Base-by-base conservation (phyloP, 2,888 invertebrate genomes). In the Priocnemis perturbator region DNA sequence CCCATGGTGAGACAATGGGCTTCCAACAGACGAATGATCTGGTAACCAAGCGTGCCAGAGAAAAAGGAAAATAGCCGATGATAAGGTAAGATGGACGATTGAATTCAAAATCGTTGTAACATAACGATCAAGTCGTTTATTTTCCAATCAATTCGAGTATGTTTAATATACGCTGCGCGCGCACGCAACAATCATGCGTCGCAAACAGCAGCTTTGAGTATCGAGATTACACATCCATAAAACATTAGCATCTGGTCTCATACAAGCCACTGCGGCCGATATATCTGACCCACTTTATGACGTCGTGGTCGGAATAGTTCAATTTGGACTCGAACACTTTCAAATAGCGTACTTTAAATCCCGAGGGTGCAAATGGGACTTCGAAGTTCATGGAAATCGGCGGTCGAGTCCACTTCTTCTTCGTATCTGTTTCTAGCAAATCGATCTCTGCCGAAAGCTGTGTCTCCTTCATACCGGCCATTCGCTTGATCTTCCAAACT, bases 321-420 rank as follows among this genome's bases (percentile, higher is more conserved):
- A 99, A 92, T 89, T 99, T 99, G 0, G 99, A 97, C 90, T 99
- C 99, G 86, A 99, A 99, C 74, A 99, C 99, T 90, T 99, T 99
- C 86, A 99, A 91, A 90, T 99, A 99, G 50, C 99, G 95, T 69
- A 99, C 99, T 92, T 99, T 99, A 90, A 99, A 98, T 0, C 99
- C 99, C 61, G 99, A 99, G 4, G 99, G 99, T 11, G 99, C 99
- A 90, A 99, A 99, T 2, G 99, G 99, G 79, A 99, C 99, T 91
- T 99, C 99, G 89, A 99, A 99, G 90, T 98, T 99, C 99, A 99
- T 99, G 0, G 99, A 99, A 87, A 99, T 99, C 57, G 99, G 99
- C 23, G 99, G 99, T 56, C 99, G 93, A 19, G 99, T 99, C 99
- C 99, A 99, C 89, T 99, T 99, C 91, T 99, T 99, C 91, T 99